A percentile compares a stretch with the other conserved stretches of the same genome.
These are phyloP conservation scores for Nomada ferruginata DNA, from an alignment of 2,888 invertebrate species.

Conservation along the genomic window DNA sequence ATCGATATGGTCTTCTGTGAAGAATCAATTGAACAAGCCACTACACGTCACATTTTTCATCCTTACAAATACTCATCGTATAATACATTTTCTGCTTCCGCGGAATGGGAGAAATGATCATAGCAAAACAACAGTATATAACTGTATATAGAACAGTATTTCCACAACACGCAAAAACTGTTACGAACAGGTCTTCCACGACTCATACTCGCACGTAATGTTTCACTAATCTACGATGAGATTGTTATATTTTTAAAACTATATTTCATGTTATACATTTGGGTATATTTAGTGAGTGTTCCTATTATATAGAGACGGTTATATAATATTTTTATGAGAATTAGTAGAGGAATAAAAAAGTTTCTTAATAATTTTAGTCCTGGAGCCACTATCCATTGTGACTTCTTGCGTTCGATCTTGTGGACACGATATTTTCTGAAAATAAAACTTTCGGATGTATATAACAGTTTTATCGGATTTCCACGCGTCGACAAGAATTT, in stretches of 20 bases:
- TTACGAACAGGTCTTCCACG: conserved; percentile 44
- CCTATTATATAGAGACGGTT: conserved; percentile 57
- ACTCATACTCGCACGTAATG: conserved; percentile 29
- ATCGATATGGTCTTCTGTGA: conserved; percentile 15
- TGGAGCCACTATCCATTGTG: not conserved
- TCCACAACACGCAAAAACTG: conserved; percentile 41
- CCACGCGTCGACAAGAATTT: not conserved
- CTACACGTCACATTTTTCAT: conserved; percentile 14
- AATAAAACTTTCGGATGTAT: conserved; percentile 30
- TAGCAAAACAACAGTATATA: conserved; percentile 33
- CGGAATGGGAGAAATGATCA: conserved; percentile 40
- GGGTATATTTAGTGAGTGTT: conserved; percentile 57
- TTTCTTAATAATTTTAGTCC: conserved; percentile 60
- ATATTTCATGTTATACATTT: conserved; percentile 63
- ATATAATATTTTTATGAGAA: conserved; percentile 66
- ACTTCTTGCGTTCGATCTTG: conserved; percentile 1
- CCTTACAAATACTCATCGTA: conserved; percentile 9
- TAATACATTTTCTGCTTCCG: conserved; percentile 39
- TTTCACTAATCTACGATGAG: conserved; percentile 43
- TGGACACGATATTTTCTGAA: conserved; percentile 28
- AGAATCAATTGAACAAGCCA: conserved; percentile 16
- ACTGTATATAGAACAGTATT: conserved; percentile 48
- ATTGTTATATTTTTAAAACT: conserved; percentile 64
- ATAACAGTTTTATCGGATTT: not conserved
- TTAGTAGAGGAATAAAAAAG: conserved; percentile 57